Evolutionary conservation across 2,888 invertebrate species (phyloP).

Genomic region (Strigamia maritima): DNA sequence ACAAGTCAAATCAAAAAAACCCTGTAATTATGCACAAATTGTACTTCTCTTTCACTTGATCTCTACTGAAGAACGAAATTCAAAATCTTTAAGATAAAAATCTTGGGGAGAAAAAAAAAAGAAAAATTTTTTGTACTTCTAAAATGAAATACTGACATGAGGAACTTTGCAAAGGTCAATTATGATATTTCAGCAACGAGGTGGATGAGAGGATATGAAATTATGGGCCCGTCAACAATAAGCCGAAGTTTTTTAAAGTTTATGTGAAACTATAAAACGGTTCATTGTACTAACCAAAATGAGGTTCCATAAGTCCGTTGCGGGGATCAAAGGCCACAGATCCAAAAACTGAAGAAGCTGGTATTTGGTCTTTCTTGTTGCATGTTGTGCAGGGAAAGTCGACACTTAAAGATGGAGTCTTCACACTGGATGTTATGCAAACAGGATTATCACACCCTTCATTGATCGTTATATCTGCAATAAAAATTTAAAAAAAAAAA

Average conservation of each 20-base stretch:
- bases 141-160: background rate
- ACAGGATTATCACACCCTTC: background rate
- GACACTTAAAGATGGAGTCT: constrained; percentile 1
- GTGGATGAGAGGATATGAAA: background rate
- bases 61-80: background rate
- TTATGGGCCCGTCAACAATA: background rate
- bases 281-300: constrained; percentile 40
- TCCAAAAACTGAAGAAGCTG: constrained; percentile 39
- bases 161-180: background rate
- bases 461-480: background rate
- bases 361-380: constrained; percentile 33
- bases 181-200: constrained; percentile 3
- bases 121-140: background rate
- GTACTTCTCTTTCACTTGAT: background rate
- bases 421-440: background rate
- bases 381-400: constrained; percentile 20
- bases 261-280: background rate
- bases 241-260: background rate
- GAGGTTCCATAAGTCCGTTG: constrained; percentile 42
- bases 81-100: background rate
- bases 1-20: background rate
- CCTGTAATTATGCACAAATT: constrained; percentile 22
- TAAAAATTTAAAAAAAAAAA: background rate
- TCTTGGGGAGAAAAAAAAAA: background rate
- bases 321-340: constrained; percentile 39